Evolutionary conservation across 2,797 vertebrate genomes (phyloP), one percentile per base, ranked within the genome.

Genomic region (Eulemur albifrons): DNA sequence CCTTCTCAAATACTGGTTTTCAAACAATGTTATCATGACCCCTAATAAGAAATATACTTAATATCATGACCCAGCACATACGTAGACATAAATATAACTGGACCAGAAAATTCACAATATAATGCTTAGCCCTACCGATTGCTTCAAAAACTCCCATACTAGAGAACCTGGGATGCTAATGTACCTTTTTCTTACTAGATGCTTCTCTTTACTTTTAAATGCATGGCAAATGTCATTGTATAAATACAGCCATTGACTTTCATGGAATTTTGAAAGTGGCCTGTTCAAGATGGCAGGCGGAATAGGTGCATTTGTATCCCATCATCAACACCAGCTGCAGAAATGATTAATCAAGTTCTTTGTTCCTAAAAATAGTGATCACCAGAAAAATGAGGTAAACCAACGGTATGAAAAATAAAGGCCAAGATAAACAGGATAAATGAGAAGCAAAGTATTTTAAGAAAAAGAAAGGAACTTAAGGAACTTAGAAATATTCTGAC

Each of bases 361-460:
- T 72, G 45, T 94, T 84, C 59, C 80, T 92, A 83, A 88, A 92
- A 92, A 67, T 43, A 40, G 40, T 35, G 10, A 32, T 92, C 80
- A 48, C 23, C 83, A 72, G 90, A 65, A 84, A 82, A 95, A 52
- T n/a, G 20, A 79, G 23, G 43, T 27, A 80, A 90, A 61, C 20
- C 67, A 65, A 50, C 35, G 86, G 4, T 48, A 52, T 85, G 54
- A 61, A 88, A 89, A 77, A 67, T 27, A 35, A 72, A 21, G 61
- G 52, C 67, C 73, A 57, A 63, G 38, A 30, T 65, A 86, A 76
- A 69, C 32, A 61, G 30, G n/a, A 48, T 69, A 93, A 82, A 27
- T 54, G 48, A 59, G 20, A 75, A 76, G 8, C 25, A 15, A 93
- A 50, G 23, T 88, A 65, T 69, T 84, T 94, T 87, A 83, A 92